Conservation (phyloP, 2,888 invertebrate genomes). For the Leucoptera coffeella region DNA sequence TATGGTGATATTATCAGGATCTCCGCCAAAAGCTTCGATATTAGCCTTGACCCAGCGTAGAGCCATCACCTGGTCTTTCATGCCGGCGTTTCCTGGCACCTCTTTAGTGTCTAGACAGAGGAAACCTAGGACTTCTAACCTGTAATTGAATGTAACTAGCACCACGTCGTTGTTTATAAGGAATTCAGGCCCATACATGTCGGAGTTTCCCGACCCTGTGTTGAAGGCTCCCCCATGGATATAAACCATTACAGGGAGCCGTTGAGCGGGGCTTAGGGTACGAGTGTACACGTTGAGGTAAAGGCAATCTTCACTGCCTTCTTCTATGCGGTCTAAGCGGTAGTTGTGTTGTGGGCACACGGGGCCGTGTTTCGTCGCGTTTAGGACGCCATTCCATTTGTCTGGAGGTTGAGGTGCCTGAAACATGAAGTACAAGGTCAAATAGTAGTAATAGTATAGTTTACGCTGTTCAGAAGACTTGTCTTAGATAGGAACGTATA, state of each 20-base stretch:
- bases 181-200: conserved; percentile 43
- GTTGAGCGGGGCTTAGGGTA: conserved; percentile 11
- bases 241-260: conserved; percentile 38
- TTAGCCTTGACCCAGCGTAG: conserved; percentile 39
- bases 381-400: conserved; percentile 27
- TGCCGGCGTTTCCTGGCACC: conserved; percentile 40
- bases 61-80: conserved; percentile 46
- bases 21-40: conserved; percentile 33
- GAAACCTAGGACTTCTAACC: conserved; percentile 41
- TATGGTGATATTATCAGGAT: conserved; percentile 30
- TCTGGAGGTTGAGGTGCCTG: conserved; percentile 37
- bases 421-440: too few species aligned
- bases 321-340: conserved; percentile 35
- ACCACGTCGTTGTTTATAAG: conserved; percentile 32
- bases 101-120: conserved; percentile 36
- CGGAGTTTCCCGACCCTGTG: conserved; percentile 41
- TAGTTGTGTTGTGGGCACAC: conserved; percentile 43
- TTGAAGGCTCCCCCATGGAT: conserved; percentile 46
- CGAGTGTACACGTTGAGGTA: conserved; percentile 62
- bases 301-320: conserved; percentile 60
- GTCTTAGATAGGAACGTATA: too few species aligned
- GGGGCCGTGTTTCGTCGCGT: conserved; percentile 29
- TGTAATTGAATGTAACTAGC: conserved; percentile 41
- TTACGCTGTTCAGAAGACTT: too few species aligned
- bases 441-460: too few species aligned